These are phyloP conservation scores for Subacronicta megacephala DNA, from an alignment of 2,888 invertebrate species.

Conservation along the genomic window DNA sequence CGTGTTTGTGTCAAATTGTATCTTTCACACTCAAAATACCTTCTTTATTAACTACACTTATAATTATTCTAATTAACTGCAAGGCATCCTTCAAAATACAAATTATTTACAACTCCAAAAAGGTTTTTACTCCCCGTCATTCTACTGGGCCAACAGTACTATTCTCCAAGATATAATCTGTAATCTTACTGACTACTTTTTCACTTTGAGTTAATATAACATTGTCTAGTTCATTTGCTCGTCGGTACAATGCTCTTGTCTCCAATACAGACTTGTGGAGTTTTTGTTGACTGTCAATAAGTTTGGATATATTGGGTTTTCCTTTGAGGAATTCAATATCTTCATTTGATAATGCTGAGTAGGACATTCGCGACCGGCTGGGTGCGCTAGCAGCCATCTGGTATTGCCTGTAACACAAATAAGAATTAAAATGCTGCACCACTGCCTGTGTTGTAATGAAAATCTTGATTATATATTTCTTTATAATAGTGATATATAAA, in stretches of 20 bases:
- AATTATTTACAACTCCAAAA: slow-evolving; percentile 42
- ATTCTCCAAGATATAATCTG: slow-evolving; percentile 78
- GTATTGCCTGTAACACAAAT: slow-evolving; percentile 76
- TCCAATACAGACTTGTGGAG: slow-evolving; percentile 75
- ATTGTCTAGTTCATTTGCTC: slow-evolving; percentile 73
- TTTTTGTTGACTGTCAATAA: slow-evolving; percentile 75
- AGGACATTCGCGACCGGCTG: slow-evolving; percentile 74
- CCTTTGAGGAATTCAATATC: slow-evolving; percentile 82
- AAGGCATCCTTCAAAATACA: slow-evolving; percentile 22
- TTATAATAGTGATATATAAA: no score
- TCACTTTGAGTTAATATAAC: slow-evolving; percentile 72
- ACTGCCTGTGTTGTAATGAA: no score
- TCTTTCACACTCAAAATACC: not conserved
- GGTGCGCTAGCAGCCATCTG: slow-evolving; percentile 73
- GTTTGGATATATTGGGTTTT: slow-evolving; percentile 77
- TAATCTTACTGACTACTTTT: slow-evolving; percentile 71
- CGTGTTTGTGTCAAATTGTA: no score
- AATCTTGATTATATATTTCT: no score
- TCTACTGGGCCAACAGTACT: slow-evolving; percentile 71
- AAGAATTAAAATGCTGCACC: no score
- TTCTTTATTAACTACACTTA: slow-evolving; percentile 2
- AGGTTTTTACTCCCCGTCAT: slow-evolving; percentile 25
- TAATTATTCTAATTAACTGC: not conserved
- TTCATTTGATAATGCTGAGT: slow-evolving; percentile 78
- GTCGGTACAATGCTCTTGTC: slow-evolving; percentile 68